phyloP scores from a whole-genome alignment of 2,113 vertebrate genomes.

The Hydrochoerus hydrochaeris region DNA sequence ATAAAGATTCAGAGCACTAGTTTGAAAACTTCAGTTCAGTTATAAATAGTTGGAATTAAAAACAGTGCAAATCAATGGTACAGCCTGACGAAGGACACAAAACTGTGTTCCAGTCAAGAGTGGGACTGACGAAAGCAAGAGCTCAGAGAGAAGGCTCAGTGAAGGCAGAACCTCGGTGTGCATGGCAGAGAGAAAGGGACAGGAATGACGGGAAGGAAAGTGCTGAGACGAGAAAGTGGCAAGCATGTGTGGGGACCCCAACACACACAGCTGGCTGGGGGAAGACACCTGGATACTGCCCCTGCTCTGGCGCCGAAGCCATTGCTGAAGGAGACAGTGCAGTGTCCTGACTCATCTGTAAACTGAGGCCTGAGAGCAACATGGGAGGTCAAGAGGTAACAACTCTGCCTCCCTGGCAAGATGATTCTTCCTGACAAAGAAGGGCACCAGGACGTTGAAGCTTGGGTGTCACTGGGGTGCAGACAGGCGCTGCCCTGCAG shows the following conservation, averaged over 20 bases:
- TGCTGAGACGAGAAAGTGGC: neutral
- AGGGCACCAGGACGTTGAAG: neutral
- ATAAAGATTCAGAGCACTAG: neutral
- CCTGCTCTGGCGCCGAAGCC: accelerated
- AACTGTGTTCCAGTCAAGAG: neutral
- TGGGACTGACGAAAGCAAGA: neutral
- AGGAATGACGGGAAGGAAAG: neutral
- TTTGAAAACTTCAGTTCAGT: neutral
- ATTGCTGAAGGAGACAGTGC: neutral
- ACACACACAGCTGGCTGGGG: neutral
- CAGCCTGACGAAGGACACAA: neutral
- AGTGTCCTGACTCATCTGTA: neutral
- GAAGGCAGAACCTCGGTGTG: neutral
- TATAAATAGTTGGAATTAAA: neutral
- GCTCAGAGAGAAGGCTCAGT: neutral
- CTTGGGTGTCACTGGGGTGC: too few relatives aligned
- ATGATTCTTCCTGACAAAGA: accelerated
- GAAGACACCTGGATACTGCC: neutral
- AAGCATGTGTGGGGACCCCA: neutral
- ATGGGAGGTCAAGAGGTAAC: neutral
- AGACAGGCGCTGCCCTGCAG: neutral
- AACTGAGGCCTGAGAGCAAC: neutral
- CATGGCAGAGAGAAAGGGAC: neutral
- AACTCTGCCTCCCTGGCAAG: neutral
- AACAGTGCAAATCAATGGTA: neutral